These are phyloP conservation scores for Anastrepha obliqua DNA, from an alignment of 1,140 invertebrate species.

Conservation along the genomic window DNA sequence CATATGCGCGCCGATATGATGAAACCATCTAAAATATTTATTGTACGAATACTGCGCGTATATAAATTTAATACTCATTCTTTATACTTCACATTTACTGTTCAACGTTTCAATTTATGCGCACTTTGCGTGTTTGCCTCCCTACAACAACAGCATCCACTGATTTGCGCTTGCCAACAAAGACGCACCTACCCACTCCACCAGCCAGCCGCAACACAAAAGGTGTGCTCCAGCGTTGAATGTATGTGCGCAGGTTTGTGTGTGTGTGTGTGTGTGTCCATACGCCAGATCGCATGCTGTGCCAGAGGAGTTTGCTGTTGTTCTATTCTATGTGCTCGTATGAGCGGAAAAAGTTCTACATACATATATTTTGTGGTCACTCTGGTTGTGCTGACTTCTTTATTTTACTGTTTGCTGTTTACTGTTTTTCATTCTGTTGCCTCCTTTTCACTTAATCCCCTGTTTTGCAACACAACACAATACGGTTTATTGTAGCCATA, in stretches of 20 bases:
- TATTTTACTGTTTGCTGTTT: neutral
- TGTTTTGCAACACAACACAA: neutral
- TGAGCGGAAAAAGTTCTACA: neutral
- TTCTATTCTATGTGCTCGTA: neutral
- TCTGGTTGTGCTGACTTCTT: neutral
- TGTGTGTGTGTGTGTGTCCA: neutral
- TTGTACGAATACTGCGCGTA: too few species aligned
- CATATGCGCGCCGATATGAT: neutral
- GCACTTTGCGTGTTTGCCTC: neutral
- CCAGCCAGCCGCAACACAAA: constrained; percentile 1
- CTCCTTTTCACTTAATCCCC: neutral
- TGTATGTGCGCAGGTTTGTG: neutral
- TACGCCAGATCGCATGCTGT: neutral
- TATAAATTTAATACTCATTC: too few species aligned
- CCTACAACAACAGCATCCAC: neutral
- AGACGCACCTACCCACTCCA: neutral
- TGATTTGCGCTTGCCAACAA: neutral
- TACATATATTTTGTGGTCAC: neutral
- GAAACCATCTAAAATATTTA: too few species aligned
- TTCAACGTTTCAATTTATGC: neutral
- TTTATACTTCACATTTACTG: too few species aligned
- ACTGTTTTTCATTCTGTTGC: neutral
- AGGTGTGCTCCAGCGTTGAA: neutral
- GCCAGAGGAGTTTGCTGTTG: neutral
- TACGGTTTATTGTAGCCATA: neutral